Evolutionary conservation across 2,113 vertebrate genomes (phyloP).

Genomic region (Rhinopithecus roxellana): DNA sequence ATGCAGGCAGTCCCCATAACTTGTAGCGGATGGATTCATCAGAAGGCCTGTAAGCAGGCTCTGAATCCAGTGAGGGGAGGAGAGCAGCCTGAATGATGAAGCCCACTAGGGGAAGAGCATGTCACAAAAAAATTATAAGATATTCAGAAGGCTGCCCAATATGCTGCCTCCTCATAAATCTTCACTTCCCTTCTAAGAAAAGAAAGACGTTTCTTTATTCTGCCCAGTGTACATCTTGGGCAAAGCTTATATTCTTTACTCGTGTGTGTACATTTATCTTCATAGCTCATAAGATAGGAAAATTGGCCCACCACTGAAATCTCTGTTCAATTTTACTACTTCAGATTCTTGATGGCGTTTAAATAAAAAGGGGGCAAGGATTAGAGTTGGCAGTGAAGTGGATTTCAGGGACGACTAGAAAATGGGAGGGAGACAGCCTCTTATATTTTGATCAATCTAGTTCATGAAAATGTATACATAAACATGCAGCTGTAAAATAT

Average conservation of each 20-base stretch:
- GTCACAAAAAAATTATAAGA: background rate
- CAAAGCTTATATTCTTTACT: background rate
- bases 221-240: background rate
- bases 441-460: constrained; percentile 12
- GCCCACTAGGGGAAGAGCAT: background rate
- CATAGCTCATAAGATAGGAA: constrained; percentile 47
- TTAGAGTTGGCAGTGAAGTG: background rate
- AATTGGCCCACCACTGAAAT: constrained; percentile 37
- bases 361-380: constrained; percentile 28
- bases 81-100: background rate
- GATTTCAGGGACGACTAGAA: constrained; percentile 37
- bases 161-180: constrained; percentile 21
- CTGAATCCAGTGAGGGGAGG: background rate
- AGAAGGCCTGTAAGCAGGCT: background rate
- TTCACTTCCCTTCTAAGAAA: background rate
- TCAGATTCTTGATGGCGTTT: constrained; percentile 42
- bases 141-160: background rate
- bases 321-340: constrained; percentile 9
- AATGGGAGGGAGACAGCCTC: background rate
- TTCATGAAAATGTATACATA: background rate
- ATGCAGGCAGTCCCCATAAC: background rate
- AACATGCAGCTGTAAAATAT: constrained; percentile 13
- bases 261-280: background rate
- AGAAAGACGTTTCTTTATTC: constrained; percentile 14
- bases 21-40: background rate